Percentiles rank a stretch among this genome's conserved stretches.
These are phyloP conservation scores for Ctenomys sociabilis DNA, from an alignment of 2,113 vertebrate species.

Conservation along the genomic window DNA sequence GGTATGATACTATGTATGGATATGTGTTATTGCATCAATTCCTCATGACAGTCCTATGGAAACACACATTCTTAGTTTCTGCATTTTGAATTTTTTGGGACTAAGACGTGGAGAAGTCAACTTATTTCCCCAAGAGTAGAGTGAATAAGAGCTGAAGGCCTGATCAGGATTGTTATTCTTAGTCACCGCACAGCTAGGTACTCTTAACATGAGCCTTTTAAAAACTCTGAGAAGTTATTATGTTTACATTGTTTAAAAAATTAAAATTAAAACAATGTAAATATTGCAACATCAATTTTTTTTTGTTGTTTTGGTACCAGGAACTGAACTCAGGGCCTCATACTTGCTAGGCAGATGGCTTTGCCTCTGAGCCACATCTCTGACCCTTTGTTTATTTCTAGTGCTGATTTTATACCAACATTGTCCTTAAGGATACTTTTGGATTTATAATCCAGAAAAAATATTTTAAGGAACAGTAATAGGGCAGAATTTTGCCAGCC, in stretches of 20 bases:
- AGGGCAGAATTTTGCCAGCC: background rate
- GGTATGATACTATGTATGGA: background rate
- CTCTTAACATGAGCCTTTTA: background rate
- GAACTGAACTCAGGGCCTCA: too few relatives aligned
- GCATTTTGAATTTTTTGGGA: background rate
- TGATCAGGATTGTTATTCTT: background rate
- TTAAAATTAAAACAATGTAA: too few relatives aligned
- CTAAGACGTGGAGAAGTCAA: background rate
- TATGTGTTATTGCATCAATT: background rate
- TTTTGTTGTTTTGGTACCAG: background rate
- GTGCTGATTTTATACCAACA: background rate
- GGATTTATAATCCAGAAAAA: conserved; percentile 33
- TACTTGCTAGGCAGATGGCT: too few relatives aligned
- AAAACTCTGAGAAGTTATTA: background rate
- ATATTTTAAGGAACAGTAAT: background rate
- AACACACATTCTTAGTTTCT: background rate
- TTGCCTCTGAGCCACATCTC: too few relatives aligned
- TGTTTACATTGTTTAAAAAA: background rate
- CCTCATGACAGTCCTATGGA: background rate
- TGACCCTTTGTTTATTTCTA: background rate
- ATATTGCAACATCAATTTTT: conserved; percentile 28
- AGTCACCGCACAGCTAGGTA: background rate
- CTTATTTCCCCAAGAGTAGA: background rate
- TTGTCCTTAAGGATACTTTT: background rate
- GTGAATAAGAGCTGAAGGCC: background rate